phyloP scores from a whole-genome alignment of 2,888 invertebrate species.

The Perizoma affinitatum region DNA sequence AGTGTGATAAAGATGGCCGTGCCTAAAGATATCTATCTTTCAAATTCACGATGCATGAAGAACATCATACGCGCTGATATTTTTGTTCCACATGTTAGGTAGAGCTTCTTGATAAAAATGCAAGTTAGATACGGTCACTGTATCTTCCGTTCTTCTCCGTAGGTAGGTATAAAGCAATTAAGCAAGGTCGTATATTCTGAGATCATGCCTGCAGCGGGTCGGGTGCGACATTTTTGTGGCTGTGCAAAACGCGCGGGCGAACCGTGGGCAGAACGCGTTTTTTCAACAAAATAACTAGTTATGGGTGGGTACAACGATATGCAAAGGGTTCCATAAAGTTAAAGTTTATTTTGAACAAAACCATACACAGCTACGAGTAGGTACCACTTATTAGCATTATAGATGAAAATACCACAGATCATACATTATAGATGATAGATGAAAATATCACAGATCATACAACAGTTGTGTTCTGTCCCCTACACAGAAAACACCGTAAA shows the following conservation, averaged over 20 bases:
- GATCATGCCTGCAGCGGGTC: constrained; percentile 47
- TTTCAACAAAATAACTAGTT: constrained; percentile 29
- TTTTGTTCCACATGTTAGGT: background rate
- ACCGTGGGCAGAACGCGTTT: constrained; percentile 44
- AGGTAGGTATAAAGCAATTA: constrained; percentile 9
- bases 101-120: too few species aligned
- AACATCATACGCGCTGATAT: background rate
- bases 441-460: too few species aligned
- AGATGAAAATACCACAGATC: too few species aligned
- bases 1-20: too few species aligned
- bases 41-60: too few species aligned
- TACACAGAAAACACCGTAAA: too few species aligned
- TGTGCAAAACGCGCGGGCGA: constrained; percentile 32
- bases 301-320: constrained; percentile 2
- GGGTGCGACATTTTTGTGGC: constrained; percentile 44
- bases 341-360: background rate
- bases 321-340: constrained; percentile 20
- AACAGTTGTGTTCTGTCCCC: too few species aligned
- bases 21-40: too few species aligned
- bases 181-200: constrained; percentile 41
- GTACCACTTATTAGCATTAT: too few species aligned
- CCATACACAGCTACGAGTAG: background rate
- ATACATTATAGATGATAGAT: too few species aligned
- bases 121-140: background rate
- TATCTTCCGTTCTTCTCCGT: background rate